A percentile compares a stretch with the other conserved stretches of the same genome.
These are phyloP conservation scores for Acanthacorydalis orientalis DNA, from an alignment of 2,888 invertebrate species.

Conservation along the genomic window DNA sequence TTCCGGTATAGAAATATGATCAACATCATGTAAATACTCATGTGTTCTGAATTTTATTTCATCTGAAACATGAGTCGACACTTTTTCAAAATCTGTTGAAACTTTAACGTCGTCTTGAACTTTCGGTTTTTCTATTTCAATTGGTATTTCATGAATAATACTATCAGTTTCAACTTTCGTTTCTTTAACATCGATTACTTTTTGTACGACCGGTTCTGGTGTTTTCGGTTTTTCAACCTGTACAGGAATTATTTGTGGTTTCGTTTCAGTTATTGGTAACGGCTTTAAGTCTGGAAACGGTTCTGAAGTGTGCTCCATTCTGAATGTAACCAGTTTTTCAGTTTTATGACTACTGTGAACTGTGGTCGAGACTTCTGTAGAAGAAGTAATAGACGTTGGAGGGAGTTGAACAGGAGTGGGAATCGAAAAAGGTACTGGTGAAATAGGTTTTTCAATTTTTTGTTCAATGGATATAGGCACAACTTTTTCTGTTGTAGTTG, in stretches of 20 bases:
- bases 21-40: not conserved
- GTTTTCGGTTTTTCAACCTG: slow-evolving; percentile 14
- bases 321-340: slow-evolving; percentile 20
- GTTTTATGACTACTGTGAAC: too few relatives aligned
- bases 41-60: slow-evolving; percentile 7
- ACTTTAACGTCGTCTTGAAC: not conserved
- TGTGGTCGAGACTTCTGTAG: too few relatives aligned
- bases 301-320: slow-evolving; percentile 21
- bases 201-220: slow-evolving; percentile 22
- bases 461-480: slow-evolving; percentile 5
- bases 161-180: slow-evolving; percentile 27
- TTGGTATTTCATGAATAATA: slow-evolving; percentile 17
- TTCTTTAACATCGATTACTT: slow-evolving; percentile 26
- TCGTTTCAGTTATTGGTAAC: slow-evolving; percentile 5
- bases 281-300: slow-evolving; percentile 18
- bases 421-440: slow-evolving; percentile 7
- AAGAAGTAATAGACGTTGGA: too few relatives aligned
- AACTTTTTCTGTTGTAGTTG: slow-evolving; percentile 11
- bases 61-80: slow-evolving; percentile 13
- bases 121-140: not conserved
- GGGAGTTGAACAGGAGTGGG: not conserved
- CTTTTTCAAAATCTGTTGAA: slow-evolving; percentile 6
- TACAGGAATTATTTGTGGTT: not conserved
- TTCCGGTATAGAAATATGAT: not conserved
- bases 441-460: not conserved